phyloP scores from a whole-genome alignment of 2,797 vertebrate genomes.

The Arctocebus calabarensis region DNA sequence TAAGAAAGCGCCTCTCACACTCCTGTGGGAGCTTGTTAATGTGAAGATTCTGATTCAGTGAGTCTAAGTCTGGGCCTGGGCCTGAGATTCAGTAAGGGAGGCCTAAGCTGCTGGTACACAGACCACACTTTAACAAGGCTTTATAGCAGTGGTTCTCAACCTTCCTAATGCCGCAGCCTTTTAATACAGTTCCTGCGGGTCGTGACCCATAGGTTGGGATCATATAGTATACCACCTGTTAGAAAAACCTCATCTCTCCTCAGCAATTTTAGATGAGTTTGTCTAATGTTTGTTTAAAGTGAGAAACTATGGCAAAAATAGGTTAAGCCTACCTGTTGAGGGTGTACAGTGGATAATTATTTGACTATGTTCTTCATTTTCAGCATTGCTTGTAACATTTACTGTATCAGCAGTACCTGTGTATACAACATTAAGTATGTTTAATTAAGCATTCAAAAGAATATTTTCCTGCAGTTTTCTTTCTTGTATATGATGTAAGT shows the following conservation, averaged over 20 bases:
- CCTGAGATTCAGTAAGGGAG: not conserved
- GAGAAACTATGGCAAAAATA: not conserved
- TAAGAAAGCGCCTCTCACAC: not conserved
- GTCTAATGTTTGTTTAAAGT: not conserved
- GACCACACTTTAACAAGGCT: not conserved
- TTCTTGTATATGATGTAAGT: not conserved
- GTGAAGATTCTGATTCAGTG: not conserved
- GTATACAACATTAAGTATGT: conserved; percentile 9
- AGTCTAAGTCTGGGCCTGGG: too few relatives aligned
- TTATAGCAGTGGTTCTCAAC: not conserved
- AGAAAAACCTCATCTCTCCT: not conserved
- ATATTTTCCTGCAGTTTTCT: not conserved
- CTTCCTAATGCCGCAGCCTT: too few relatives aligned
- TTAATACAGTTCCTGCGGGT: too few relatives aligned
- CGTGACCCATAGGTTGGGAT: not conserved
- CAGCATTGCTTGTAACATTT: conserved; percentile 81
- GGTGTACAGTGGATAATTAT: conserved; percentile 96
- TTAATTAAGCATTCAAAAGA: not conserved
- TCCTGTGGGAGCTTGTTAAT: not conserved
- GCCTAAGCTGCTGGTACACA: not conserved
- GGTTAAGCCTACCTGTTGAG: conserved; percentile 91
- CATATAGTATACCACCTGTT: not conserved
- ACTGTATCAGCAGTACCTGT: conserved; percentile 81
- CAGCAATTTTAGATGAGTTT: not conserved
- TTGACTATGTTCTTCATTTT: conserved; percentile 92